Evolutionary conservation across 2,888 invertebrate species (phyloP).

Genomic region (Isoperla grammatica): DNA sequence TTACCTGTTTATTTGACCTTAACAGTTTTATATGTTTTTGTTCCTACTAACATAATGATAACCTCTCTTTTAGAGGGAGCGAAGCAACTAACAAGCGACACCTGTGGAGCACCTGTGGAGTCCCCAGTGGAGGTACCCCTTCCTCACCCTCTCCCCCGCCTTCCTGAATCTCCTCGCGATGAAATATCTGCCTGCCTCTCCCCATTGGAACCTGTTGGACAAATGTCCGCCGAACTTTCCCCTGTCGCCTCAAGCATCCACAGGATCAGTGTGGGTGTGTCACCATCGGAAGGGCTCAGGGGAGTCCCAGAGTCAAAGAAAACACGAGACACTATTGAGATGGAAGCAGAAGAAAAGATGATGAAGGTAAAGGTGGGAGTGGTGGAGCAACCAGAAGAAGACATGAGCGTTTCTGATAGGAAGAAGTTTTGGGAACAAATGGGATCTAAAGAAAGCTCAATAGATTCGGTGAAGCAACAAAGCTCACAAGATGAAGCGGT

Average conservation of each 20-base stretch:
- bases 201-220: conserved; percentile 20
- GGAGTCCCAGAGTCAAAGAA: background rate
- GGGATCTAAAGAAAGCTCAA: conserved; percentile 37
- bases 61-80: conserved; percentile 31
- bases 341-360: background rate
- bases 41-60: conserved; percentile 26
- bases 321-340: background rate
- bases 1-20: background rate
- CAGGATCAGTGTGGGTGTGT: conserved; percentile 23
- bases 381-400: conserved; percentile 32
- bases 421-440: conserved; percentile 50
- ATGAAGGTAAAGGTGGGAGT: conserved; percentile 19
- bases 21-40: conserved; percentile 5
- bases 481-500: conserved; percentile 40
- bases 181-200: conserved; percentile 17
- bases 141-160: conserved; percentile 26
- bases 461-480: conserved; percentile 4
- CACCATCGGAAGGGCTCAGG: conserved; percentile 19
- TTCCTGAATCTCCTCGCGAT: conserved; percentile 10
- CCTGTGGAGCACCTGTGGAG: conserved; percentile 18
- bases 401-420: conserved; percentile 45
- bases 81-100: conserved; percentile 27
- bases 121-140: conserved; percentile 26
- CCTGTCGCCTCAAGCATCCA: conserved; percentile 13
- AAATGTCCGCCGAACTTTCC: conserved; percentile 16